Base-by-base conservation (phyloP, 1,140 invertebrate genomes). In the Drosophila gunungcola region DNA sequence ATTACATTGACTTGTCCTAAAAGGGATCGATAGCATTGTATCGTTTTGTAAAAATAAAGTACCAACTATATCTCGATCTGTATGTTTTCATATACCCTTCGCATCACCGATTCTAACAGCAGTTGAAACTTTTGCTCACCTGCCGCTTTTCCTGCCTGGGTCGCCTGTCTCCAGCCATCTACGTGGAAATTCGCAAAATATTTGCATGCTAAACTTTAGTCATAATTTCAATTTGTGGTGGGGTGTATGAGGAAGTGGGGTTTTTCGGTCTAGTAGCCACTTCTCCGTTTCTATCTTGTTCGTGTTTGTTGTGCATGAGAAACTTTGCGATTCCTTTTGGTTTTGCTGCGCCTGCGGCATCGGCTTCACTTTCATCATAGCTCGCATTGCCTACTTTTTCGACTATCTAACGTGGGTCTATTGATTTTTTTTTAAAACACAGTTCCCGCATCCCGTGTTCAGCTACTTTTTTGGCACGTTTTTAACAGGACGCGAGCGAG, bases 121-220 rank as follows among this genome's bases (percentile, higher is more conserved):
- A 62, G 78, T 64, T 60, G 54, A 79, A 86, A 86, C 69, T 88
- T 86, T 82, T 78, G 58, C 51, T 88, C 83, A 78, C 83, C 79
- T 88, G 75, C 60, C 68, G 13, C 13, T 39, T 45, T 61, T 29
- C 42, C 51, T 56, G 16, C 56, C 34, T 73, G 38, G 46, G 48
- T 48, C 45, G 60, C 73, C 61, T 67, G 36, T 75, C 43, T 65
- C 39, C 72, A 67, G 63, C 61, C 51, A 64, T 62, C 49, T 63
- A 79, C 61, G 67, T 76, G 67, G 62, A 88, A 88, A 80, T 83
- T 88, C 56, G 84, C 84, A 88, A 88, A 88, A 88, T 89, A 88
- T 88, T 88, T 88, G 83, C 83, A 88, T 89, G 83, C 76, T 55
- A 83, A 88, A 88, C 84, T 88, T 88, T 83, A 73, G 79, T 83